Base-by-base conservation (phyloP, 2,888 invertebrate genomes). In the Drosophila basisetae region DNA sequence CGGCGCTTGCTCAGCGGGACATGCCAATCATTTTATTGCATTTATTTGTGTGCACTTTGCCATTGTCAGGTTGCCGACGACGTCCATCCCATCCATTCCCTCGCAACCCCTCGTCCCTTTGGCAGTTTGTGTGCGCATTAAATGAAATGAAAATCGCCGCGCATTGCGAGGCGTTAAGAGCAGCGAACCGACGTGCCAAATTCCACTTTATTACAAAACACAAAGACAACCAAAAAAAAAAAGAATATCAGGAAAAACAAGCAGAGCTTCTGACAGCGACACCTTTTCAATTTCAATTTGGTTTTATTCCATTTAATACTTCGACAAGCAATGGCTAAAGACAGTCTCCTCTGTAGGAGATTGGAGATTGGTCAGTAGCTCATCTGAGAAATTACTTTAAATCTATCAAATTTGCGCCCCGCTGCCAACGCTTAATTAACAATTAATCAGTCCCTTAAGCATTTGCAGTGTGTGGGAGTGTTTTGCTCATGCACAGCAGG, bases 1-100 rank as follows among this genome's bases (percentile, higher is more conserved):
- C 54, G 31, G 33, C 63, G 62, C 43, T 54, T 66, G 72, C 84
- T 67, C 76, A 75, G 73, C 82, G 78, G 73, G 80, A 77, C 82
- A 87, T 87, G 88, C 87, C 87, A 84, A 89, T 87, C 89, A 87
- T 87, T 87, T 87, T 82, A 89, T 86, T 86, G 89, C 87, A 87
- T 83, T 87, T 82, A 86, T 89, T 89, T 86, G 84, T 85, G 80
- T 85, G 85, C 86, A 85, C 89, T 85, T 85, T 82, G 72, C 80
- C 88, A 84, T 88, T 88, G 84, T 85, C 89, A 74, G 88, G 59
- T 31, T 43, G 35, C 37, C 52, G 16, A n/a, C n/a, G 43, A 25
- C 10, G 39, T 28, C 4, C 47, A 43, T 39, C 30, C 58, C 28
- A n/a, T 43, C 25, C 33, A 28, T 3, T 0, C 52, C 52, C 35